Evolutionary conservation across 2,113 vertebrate species (phyloP), one percentile per base, ranked within the genome.

Genomic region (Nibea coibor): DNA sequence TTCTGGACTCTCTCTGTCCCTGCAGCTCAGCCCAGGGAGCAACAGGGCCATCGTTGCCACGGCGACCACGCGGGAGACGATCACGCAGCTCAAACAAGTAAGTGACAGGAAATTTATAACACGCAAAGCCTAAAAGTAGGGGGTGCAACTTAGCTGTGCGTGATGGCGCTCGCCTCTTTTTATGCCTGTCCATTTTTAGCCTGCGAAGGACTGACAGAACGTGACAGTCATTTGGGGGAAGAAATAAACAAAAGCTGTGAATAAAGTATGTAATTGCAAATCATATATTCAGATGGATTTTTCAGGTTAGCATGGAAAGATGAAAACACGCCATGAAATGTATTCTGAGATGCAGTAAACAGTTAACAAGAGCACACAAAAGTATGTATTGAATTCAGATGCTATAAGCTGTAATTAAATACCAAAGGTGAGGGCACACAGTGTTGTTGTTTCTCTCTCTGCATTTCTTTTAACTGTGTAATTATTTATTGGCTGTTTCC

Each of bases 21-120:
- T 98, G 73, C 97, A 98, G 88, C 96, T 96, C 91, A 97, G 96
- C 76, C 92, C 96, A 0, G 97, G 96, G 6, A 97, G 96, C 92
- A 97, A 94, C 92, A 94, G 94, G 61, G 97, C 96, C 88, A 94
- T 99, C 48, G 94, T 97, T 14, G 97, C 97, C 64, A 97, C 95
- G 0, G 95, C 96, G 0, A 94, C 94, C 14, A 95, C 96, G 0
- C 96, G 97, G 66, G 97, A 98, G 69, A 90, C 91, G 26, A 95
- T 99, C 24, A 95, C 96, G 6, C 93, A 93, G 78, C 96, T 95
- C 6, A 97, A 96, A 84, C 98, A 99, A 97, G 97, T 98, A 92
- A 83, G 87, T 26, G 64, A 47, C 39, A 69, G 71, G 73, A 78
- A 88, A 90, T 89, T 75, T 80, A 56, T 47, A 24, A 16, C 24